Evolutionary conservation across 2,113 vertebrate species (phyloP), one percentile per base, ranked within the genome.

Genomic region (Sphaerodactylus townsendi): DNA sequence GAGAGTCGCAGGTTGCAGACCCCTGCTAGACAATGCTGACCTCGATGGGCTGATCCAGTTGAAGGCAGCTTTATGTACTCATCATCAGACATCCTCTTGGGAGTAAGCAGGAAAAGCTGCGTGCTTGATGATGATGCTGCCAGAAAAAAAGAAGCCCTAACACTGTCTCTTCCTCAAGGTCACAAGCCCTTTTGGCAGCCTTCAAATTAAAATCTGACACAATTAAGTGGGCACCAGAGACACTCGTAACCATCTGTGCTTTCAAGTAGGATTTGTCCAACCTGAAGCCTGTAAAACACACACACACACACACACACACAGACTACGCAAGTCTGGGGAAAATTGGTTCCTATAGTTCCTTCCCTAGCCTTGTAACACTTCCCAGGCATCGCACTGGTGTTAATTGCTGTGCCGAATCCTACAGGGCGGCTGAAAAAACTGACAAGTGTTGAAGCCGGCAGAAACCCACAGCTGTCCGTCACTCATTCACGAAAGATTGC

Each of bases 401-500:
- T 56, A 85, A 68, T 64, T 50, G 74, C 3, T 30, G 37, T 3
- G 39, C 37, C 6, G 2, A 4, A 35, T 59, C 64, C 65, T 35
- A 11, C 15, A 25, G 75, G 41, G 75, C 15, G 71, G 48, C 48
- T 37, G 83, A 81, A 84, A n/a, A 77, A 69, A 66, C 35, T 79
- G 30, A 68, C 64, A 81, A n/a, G 76, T 48, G 46, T 41, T 77
- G 77, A 66, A 79, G 80, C 59, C 65, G 28, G 21, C 56, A 76
- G 74, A 75, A 33, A 75, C 30, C 13, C 23, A 39, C 59, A 19
- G 10, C 35, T 19, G 64, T 78, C 56, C 30, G 83, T 62, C 59
- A 41, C 85, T 84, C 80, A 73, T 25, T 28, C 59, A 39, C 77
- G 81, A 62, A 76, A 59, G 28, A 76, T 87, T 14, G 62, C n/a